phyloP scores from a whole-genome alignment of 2,888 invertebrate species.

The Eutolmus rufibarbis region DNA sequence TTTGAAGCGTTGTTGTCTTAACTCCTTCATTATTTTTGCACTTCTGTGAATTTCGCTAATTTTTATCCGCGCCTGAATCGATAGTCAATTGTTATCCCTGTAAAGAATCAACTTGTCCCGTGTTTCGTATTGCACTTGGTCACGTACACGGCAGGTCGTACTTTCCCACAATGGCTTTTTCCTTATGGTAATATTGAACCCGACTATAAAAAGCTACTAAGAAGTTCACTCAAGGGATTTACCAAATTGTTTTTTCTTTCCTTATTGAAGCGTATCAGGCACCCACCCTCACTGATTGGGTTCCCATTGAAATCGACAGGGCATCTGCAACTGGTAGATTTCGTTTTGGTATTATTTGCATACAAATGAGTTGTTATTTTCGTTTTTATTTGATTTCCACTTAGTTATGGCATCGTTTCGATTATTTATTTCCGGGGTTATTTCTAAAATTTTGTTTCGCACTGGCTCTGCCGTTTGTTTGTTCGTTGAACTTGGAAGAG shows the following conservation, averaged over 20 bases:
- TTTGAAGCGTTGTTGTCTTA: background rate
- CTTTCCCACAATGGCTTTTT: background rate
- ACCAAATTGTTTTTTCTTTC: background rate
- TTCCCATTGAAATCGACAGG: background rate
- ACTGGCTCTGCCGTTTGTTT: background rate
- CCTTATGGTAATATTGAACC: background rate
- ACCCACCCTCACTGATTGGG: background rate
- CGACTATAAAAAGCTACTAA: background rate
- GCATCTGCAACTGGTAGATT: slow-evolving; percentile 2
- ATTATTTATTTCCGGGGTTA: background rate
- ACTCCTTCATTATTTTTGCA: background rate
- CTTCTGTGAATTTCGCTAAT: background rate
- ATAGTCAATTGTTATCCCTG: background rate
- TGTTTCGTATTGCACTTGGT: slow-evolving; percentile 1
- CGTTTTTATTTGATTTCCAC: background rate
- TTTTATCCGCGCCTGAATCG: background rate
- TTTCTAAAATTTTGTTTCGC: background rate
- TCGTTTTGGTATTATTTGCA: background rate
- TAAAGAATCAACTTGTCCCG: background rate
- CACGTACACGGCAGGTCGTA: background rate
- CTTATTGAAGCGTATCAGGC: slow-evolving; percentile 28
- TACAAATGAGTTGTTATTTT: slow-evolving; percentile 11
- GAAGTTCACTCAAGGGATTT: background rate
- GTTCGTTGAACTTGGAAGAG: background rate
- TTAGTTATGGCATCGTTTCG: background rate